Conservation (phyloP, 2,888 invertebrate species). For the Pelosia muscerda region DNA sequence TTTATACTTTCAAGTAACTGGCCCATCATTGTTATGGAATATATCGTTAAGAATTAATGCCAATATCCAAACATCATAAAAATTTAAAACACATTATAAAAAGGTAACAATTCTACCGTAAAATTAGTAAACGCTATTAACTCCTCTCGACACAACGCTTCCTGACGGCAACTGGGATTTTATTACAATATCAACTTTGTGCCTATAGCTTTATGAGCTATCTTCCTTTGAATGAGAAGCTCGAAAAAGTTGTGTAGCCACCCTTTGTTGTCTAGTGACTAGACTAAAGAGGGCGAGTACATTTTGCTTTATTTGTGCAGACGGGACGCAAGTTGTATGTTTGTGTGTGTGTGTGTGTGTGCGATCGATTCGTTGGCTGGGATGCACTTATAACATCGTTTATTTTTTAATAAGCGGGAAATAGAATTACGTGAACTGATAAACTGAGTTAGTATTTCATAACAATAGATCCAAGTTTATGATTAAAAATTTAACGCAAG, state of each 20-base stretch:
- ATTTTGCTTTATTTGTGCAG: slow-evolving; percentile 82
- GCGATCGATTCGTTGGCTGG: slow-evolving; percentile 65
- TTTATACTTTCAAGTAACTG: too few species aligned
- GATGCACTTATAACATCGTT: slow-evolving; percentile 59
- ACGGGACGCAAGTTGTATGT: slow-evolving; percentile 56
- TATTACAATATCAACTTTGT: slow-evolving; percentile 46
- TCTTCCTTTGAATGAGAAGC: slow-evolving; percentile 39
- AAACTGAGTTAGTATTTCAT: background rate
- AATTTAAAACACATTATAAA: slow-evolving; percentile 30
- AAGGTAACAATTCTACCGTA: slow-evolving; percentile 61
- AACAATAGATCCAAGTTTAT: too few species aligned
- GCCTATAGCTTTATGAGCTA: slow-evolving; percentile 29
- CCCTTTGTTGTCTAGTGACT: slow-evolving; percentile 84
- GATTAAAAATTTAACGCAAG: too few species aligned
- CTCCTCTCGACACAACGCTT: slow-evolving; percentile 79
- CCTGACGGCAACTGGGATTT: slow-evolving; percentile 56
- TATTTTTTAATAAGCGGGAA: slow-evolving; percentile 29
- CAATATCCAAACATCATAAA: background rate
- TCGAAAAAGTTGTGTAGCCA: slow-evolving; percentile 63
- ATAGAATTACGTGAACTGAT: background rate
- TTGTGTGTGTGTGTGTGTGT: slow-evolving; percentile 56
- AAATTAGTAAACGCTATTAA: slow-evolving; percentile 83
- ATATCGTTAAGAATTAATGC: too few species aligned
- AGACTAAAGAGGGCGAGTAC: slow-evolving; percentile 72
- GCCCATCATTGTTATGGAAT: too few species aligned